These are phyloP conservation scores for Monopis laevigella DNA, from an alignment of 2,888 invertebrate genomes.

Conservation along the genomic window DNA sequence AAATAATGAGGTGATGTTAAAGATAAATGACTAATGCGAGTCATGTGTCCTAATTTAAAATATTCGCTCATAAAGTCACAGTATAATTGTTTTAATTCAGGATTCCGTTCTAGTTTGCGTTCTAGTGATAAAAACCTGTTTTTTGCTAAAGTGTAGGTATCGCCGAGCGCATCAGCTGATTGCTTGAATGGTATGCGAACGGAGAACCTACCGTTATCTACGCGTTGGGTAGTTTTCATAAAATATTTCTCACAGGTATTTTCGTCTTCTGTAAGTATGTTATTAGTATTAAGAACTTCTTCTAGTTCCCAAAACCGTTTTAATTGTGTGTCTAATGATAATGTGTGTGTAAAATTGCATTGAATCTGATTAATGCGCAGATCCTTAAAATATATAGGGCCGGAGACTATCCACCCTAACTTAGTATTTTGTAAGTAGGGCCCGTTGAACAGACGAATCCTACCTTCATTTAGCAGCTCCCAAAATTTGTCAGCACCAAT, in stretches of 20 bases:
- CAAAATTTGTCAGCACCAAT: conserved; percentile 20
- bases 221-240: conserved; percentile 16
- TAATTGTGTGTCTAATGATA: conserved; percentile 13
- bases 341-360: conserved; percentile 16
- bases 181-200: conserved; percentile 19
- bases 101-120: conserved; percentile 13
- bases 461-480: conserved; percentile 17
- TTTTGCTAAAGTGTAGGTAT: conserved; percentile 16
- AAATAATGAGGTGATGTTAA: conserved; percentile 16
- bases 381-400: conserved; percentile 12
- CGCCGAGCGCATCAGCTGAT: conserved; percentile 18
- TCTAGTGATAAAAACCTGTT: conserved; percentile 19
- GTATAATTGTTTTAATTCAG: conserved; percentile 16
- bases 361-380: conserved; percentile 11
- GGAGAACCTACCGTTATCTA: conserved; percentile 18
- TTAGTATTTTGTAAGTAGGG: conserved; percentile 19
- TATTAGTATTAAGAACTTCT: conserved; percentile 13
- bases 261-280: conserved; percentile 11
- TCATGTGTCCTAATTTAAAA: conserved; percentile 19
- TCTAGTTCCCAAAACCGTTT: conserved; percentile 20
- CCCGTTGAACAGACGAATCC: conserved; percentile 17
- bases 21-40: not conserved
- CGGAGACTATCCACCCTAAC: conserved; percentile 20
- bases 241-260: conserved; percentile 18
- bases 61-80: conserved; percentile 18